These are phyloP conservation scores for Microhierax caerulescens DNA, from an alignment of 2,797 vertebrate species.

Conservation along the genomic window DNA sequence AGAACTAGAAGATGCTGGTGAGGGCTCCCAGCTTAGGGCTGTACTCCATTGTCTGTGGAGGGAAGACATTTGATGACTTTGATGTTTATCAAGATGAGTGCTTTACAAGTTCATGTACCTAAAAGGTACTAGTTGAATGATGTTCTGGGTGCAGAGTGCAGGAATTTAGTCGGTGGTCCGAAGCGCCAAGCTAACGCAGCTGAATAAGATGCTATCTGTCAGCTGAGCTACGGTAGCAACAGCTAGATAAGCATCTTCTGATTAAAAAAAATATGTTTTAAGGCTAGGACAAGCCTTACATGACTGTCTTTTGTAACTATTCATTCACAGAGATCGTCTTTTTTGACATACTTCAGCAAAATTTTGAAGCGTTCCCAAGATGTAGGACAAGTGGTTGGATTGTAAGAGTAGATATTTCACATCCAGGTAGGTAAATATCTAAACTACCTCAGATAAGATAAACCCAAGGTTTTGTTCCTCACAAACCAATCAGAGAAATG, in stretches of 20 bases:
- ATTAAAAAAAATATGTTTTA: not conserved
- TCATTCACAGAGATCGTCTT: not conserved
- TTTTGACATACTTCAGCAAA: not conserved
- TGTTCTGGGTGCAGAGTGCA: not conserved
- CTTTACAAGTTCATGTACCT: not conserved
- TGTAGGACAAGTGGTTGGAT: not conserved
- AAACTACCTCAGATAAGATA: not conserved
- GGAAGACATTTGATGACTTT: not conserved
- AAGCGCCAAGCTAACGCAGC: not conserved
- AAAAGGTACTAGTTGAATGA: not conserved
- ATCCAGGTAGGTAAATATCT: not conserved
- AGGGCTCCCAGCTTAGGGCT: not conserved
- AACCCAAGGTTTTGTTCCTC: not conserved
- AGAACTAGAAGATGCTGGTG: not conserved
- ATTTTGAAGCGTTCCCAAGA: not conserved
- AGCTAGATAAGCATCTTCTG: not conserved
- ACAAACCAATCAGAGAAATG: not conserved
- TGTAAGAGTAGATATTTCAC: not conserved
- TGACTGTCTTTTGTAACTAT: not conserved
- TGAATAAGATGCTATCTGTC: not conserved
- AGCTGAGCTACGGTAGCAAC: not conserved
- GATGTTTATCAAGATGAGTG: not conserved
- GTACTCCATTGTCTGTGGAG: not conserved
- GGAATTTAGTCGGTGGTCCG: not conserved
- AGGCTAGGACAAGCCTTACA: not conserved